Percentiles rank a stretch among this genome's conserved stretches.
Conservation (phyloP, 1,140 invertebrate genomes). For the Pogonomyrmex californicus region DNA sequence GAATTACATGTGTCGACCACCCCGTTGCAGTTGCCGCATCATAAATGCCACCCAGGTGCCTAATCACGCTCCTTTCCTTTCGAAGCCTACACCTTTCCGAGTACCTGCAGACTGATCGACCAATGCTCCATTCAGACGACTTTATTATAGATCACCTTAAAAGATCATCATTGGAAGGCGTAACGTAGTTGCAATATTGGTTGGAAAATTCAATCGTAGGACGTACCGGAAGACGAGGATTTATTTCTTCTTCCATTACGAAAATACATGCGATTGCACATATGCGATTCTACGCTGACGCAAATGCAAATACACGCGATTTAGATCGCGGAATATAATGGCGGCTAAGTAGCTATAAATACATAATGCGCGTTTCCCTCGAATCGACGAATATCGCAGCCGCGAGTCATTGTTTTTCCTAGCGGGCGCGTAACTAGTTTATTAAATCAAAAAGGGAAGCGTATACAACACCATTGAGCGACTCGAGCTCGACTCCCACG, state of each 20-base stretch:
- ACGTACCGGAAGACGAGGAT: constrained; percentile 15
- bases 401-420: constrained; percentile 18
- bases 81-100: constrained; percentile 37
- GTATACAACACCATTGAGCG: constrained; percentile 6
- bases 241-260: neutral
- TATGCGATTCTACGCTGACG: neutral
- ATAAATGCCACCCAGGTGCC: constrained; percentile 59
- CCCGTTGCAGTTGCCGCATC: neutral
- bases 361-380: neutral
- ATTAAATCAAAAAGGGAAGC: constrained; percentile 47
- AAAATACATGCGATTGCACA: constrained; percentile 16
- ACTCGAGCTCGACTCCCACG: constrained; percentile 59
- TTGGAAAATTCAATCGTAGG: constrained; percentile 5
- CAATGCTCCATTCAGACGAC: constrained; percentile 33
- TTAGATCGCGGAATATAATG: constrained; percentile 43
- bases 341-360: constrained; percentile 16
- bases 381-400: constrained; percentile 12
- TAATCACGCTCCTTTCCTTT: constrained; percentile 56
- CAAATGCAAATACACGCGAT: constrained; percentile 44
- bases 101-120: constrained; percentile 7
- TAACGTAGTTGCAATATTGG: neutral
- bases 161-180: neutral
- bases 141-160: constrained; percentile 10
- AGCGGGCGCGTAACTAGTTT: neutral
- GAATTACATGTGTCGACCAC: constrained; percentile 66